A percentile compares a stretch with the other conserved stretches of the same genome.
These are phyloP conservation scores for Vulpes lagopus DNA, from an alignment of 2,113 vertebrate species.

Conservation along the genomic window DNA sequence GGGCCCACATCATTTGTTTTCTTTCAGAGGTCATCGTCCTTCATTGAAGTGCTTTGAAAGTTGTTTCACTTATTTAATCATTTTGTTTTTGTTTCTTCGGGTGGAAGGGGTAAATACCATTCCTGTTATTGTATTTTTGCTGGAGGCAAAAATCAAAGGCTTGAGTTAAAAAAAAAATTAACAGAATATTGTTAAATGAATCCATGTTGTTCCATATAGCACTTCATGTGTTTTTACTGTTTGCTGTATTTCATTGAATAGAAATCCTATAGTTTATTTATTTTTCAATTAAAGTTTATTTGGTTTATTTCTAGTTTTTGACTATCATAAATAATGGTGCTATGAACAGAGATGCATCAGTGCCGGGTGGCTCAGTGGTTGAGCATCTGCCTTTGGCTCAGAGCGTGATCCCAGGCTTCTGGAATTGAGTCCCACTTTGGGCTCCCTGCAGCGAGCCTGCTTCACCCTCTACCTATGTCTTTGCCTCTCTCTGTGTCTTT, in stretches of 20 bases:
- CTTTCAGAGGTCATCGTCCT: neutral
- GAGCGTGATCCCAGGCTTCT: no score
- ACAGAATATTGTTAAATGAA: neutral
- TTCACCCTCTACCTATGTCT: no score
- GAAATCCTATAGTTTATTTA: neutral
- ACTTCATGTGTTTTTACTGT: neutral
- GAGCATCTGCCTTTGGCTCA: no score
- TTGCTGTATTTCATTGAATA: neutral
- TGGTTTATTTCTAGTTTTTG: neutral
- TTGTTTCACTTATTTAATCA: neutral
- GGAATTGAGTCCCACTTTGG: no score
- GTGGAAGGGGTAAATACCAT: neutral
- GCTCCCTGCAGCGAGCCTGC: no score
- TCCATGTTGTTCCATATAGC: neutral
- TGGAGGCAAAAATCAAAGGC: neutral
- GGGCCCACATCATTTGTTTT: neutral
- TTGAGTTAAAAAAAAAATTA: neutral
- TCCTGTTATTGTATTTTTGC: neutral
- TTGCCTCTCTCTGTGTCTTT: no score
- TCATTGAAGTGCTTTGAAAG: neutral
- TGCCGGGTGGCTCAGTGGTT: no score
- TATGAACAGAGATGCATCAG: neutral
- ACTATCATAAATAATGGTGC: neutral
- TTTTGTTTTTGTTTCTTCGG: neutral
- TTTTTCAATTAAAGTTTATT: neutral